Conservation (phyloP, 2,113 vertebrate species). For the Apteryx owenii region DNA sequence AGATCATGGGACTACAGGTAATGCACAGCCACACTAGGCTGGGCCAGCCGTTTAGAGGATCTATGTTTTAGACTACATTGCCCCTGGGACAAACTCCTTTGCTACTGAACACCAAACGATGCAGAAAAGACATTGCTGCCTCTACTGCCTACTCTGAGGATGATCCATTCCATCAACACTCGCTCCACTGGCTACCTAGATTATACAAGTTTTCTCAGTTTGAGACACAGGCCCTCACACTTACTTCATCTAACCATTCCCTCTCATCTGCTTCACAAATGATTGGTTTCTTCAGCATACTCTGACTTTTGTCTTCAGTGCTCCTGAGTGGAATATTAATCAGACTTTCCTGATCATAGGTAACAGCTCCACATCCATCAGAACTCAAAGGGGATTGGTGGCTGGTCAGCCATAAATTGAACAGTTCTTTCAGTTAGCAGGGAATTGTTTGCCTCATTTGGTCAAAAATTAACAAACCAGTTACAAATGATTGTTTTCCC, state of each 20-base stretch:
- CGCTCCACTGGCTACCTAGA: background rate
- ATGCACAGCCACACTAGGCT: rapidly evolving
- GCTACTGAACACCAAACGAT: background rate
- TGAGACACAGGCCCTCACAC: background rate
- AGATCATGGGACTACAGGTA: background rate
- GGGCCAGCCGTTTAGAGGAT: rapidly evolving
- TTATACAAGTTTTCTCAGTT: background rate
- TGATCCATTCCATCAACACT: background rate
- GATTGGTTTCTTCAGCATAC: background rate
- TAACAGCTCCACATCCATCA: too few relatives aligned
- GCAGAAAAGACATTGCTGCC: background rate
- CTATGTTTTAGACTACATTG: rapidly evolving
- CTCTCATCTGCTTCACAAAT: background rate
- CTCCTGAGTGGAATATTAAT: background rate
- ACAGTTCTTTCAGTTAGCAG: too few relatives aligned
- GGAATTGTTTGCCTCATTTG: background rate
- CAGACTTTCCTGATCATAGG: background rate
- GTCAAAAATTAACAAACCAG: background rate
- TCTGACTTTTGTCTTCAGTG: background rate
- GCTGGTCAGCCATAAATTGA: too few relatives aligned
- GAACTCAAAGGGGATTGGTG: too few relatives aligned
- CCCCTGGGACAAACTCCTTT: background rate
- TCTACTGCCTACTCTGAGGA: background rate
- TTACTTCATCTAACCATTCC: background rate
- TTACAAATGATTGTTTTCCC: background rate